phyloP scores from a whole-genome alignment of 2,113 vertebrate genomes.

The Odontesthes bonariensis region DNA sequence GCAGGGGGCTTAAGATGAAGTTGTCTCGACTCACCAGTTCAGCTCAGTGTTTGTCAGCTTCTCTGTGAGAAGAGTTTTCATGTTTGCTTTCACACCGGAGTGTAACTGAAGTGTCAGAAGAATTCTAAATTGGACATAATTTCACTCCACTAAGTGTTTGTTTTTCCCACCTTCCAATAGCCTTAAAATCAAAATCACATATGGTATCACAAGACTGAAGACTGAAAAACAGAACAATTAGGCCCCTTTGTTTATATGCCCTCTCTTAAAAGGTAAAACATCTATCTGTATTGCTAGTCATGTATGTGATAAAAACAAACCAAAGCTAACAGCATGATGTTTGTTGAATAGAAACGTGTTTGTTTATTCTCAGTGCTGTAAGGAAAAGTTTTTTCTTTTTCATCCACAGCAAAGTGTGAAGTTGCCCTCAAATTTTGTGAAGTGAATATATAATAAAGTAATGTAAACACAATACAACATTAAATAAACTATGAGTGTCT shows the following conservation, averaged over 20 bases:
- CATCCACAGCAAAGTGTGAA: too few species aligned
- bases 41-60: constrained; percentile 19
- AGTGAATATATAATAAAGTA: too few species aligned
- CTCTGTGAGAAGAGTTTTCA: constrained; percentile 20
- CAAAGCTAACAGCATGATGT: neutral
- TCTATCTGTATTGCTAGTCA: constrained; percentile 14
- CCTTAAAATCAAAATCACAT: neutral
- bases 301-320: neutral
- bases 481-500: too few species aligned
- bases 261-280: neutral
- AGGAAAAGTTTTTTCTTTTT: too few species aligned
- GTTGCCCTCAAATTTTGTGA: too few species aligned
- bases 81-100: constrained; percentile 2
- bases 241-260: neutral
- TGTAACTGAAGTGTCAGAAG: neutral
- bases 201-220: constrained; percentile 1
- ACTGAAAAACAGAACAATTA: constrained; percentile 7
- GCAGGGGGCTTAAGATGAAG: neutral
- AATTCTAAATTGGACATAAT: constrained; percentile 17
- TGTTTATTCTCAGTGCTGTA: too few species aligned
- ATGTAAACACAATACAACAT: too few species aligned
- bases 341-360: neutral
- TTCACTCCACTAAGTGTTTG: constrained; percentile 6
- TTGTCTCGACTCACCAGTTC: neutral
- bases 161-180: constrained; percentile 18